phyloP scores from a whole-genome alignment of 2,888 invertebrate species.

The Vesta saturnalis region DNA sequence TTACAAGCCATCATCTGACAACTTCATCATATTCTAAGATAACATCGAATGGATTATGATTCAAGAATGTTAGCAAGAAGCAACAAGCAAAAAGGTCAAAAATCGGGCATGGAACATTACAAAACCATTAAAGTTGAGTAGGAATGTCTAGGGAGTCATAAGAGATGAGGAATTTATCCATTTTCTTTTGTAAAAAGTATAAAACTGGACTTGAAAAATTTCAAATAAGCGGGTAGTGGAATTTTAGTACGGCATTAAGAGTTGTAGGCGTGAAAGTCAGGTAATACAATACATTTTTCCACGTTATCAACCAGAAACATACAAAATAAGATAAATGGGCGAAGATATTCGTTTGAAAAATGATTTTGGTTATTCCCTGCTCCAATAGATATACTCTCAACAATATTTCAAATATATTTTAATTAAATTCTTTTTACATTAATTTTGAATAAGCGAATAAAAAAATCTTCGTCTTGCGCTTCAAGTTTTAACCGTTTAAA shows the following conservation, averaged over 20 bases:
- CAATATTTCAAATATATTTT: background rate
- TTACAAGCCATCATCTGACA: conserved; percentile 6
- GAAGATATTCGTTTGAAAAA: conserved; percentile 30
- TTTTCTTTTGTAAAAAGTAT: background rate
- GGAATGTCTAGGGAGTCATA: conserved; percentile 9
- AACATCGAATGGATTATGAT: conserved; percentile 6
- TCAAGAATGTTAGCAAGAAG: background rate
- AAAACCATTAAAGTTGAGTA: background rate
- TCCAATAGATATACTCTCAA: background rate
- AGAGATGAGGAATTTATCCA: conserved; percentile 1
- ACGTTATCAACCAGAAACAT: conserved; percentile 28
- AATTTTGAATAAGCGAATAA: conserved; percentile 22
- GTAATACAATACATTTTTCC: conserved; percentile 29
- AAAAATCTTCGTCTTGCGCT: conserved; percentile 11
- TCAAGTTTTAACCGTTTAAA: conserved; percentile 16
- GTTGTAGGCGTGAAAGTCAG: conserved; percentile 17
- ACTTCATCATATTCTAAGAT: conserved; percentile 1
- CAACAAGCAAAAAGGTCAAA: conserved; percentile 7
- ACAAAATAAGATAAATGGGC: conserved; percentile 32
- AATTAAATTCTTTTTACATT: background rate
- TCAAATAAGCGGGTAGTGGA: background rate
- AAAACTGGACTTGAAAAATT: conserved; percentile 18
- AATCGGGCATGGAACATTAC: background rate
- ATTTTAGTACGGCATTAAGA: conserved; percentile 8
- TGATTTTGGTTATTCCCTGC: conserved; percentile 30